A percentile compares a stretch with the other conserved stretches of the same genome.
These are phyloP conservation scores for Halichoerus grypus DNA, from an alignment of 2,113 vertebrate genomes.

Conservation along the genomic window DNA sequence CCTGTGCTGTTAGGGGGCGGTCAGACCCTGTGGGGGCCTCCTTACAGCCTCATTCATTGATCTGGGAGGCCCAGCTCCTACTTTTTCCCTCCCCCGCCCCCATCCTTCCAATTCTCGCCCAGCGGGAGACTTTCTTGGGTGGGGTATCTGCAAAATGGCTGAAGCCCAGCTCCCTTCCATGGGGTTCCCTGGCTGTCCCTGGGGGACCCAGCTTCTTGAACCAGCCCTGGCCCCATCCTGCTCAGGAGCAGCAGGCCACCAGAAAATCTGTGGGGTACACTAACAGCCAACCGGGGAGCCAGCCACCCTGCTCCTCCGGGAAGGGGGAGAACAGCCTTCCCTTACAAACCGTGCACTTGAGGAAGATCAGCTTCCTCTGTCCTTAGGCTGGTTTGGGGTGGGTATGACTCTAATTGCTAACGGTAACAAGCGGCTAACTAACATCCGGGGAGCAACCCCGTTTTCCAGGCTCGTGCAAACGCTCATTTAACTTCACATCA, in stretches of 20 bases:
- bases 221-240: not conserved
- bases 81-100: not conserved
- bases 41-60: not conserved
- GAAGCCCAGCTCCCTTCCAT: not conserved
- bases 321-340: not conserved
- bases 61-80: not conserved
- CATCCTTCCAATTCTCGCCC: not conserved
- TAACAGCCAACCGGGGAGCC: fast-evolving
- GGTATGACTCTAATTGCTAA: not conserved
- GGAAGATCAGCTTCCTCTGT: not conserved
- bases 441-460: fast-evolving
- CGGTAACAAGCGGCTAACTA: fast-evolving
- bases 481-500: not conserved
- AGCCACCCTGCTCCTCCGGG: fast-evolving
- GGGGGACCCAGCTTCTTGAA: not conserved
- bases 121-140: not conserved
- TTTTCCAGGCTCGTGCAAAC: not conserved
- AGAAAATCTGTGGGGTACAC: fast-evolving
- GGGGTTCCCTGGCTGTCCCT: no score
- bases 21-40: not conserved
- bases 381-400: fast-evolving
- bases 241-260: not conserved
- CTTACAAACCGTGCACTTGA: not conserved
- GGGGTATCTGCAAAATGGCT: not conserved
- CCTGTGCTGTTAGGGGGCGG: not conserved